Percentiles rank a stretch among this genome's conserved stretches.
Evolutionary conservation across 2,113 vertebrate genomes (phyloP).

Genomic region (Oncorhynchus keta): DNA sequence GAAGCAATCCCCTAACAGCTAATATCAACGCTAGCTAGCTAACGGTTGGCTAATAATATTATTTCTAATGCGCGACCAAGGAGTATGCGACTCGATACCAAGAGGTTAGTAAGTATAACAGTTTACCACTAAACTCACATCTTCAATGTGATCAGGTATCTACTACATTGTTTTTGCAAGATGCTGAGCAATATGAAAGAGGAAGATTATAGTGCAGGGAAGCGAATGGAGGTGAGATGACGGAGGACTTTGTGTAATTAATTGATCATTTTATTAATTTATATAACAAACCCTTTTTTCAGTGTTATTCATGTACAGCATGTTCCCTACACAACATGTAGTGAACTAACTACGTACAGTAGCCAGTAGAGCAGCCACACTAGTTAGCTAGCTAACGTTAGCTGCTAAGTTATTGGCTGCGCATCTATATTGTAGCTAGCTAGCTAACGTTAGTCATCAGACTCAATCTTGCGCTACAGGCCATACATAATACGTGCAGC

Average conservation of each 20-base stretch:
- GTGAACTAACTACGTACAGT: background rate
- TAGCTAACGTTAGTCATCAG: slow-evolving; percentile 5
- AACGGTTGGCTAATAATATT: slow-evolving; percentile 48
- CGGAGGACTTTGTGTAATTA: background rate
- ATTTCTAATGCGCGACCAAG: slow-evolving; percentile 74
- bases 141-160: background rate
- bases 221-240: slow-evolving; percentile 18
- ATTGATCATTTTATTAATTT: background rate
- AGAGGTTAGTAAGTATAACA: slow-evolving; percentile 64
- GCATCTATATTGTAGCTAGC: slow-evolving; percentile 14
- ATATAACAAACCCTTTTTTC: background rate
- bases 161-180: slow-evolving; percentile 39
- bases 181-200: slow-evolving; percentile 47
- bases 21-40: slow-evolving; percentile 54
- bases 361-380: background rate
- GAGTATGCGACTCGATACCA: slow-evolving; percentile 72
- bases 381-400: background rate
- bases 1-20: slow-evolving; percentile 63
- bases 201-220: slow-evolving; percentile 47
- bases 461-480: slow-evolving; percentile 16
- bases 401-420: slow-evolving; percentile 1
- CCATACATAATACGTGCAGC: slow-evolving; percentile 3
- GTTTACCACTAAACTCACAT: background rate
- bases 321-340: background rate
- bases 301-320: background rate